These are phyloP conservation scores for Melitaea cinxia DNA, from an alignment of 1,140 invertebrate species.

Conservation along the genomic window DNA sequence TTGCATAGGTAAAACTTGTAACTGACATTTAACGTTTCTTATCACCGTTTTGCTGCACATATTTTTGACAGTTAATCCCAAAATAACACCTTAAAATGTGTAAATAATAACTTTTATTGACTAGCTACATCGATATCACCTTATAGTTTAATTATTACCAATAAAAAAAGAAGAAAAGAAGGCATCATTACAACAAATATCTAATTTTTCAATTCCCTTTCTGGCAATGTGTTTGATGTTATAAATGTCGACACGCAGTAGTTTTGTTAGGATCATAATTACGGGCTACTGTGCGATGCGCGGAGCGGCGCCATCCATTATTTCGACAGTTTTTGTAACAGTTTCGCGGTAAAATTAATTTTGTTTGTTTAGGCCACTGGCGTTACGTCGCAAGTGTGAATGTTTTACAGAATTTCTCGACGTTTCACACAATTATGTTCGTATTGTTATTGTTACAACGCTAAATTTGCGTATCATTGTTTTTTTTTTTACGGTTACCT, in stretches of 20 bases:
- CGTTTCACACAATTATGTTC: background rate
- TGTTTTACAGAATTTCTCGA: background rate
- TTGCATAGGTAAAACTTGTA: too few species aligned
- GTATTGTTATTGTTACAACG: background rate
- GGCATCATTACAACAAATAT: too few species aligned
- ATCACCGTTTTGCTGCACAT: too few species aligned
- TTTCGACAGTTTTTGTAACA: constrained; percentile 38
- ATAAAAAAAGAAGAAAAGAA: too few species aligned
- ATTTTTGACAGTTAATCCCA: too few species aligned
- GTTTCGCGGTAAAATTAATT: constrained; percentile 24
- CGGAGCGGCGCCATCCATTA: constrained; percentile 24
- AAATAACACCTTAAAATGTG: too few species aligned
- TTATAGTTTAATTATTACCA: background rate
- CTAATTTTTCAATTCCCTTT: too few species aligned
- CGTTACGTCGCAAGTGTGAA: constrained; percentile 21
- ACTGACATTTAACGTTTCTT: too few species aligned
- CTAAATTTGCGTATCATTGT: too few species aligned
- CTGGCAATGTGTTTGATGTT: background rate
- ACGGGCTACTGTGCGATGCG: background rate
- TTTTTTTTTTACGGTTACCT: too few species aligned
- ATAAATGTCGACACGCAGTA: background rate
- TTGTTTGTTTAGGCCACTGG: constrained; percentile 33
- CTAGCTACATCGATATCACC: background rate
- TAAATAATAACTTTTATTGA: too few species aligned
- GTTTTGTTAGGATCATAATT: constrained; percentile 20